A percentile compares a stretch with the other conserved stretches of the same genome.
Conservation (phyloP, 2,797 vertebrate genomes). For the Aratinga solstitialis region DNA sequence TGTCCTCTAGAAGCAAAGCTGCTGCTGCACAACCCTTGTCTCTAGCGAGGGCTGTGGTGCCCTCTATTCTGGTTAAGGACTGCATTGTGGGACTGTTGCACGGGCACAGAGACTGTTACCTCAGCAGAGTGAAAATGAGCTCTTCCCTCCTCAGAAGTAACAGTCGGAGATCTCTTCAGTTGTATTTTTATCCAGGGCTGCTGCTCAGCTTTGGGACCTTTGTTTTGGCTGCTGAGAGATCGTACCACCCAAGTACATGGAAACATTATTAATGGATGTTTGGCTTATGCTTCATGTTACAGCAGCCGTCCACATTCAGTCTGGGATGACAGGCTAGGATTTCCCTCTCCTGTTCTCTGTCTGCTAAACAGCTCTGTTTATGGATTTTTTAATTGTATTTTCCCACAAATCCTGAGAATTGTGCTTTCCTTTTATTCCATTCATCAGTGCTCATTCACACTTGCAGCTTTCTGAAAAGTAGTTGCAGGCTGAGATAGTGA, state of each 20-base stretch:
- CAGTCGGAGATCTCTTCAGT: background rate
- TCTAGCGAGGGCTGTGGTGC: background rate
- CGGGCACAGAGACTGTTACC: background rate
- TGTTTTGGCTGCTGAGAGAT: background rate
- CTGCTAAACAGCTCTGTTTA: background rate
- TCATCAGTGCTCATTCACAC: background rate
- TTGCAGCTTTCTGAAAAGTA: background rate
- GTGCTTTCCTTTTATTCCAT: background rate
- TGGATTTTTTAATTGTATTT: background rate
- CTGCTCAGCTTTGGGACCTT: background rate
- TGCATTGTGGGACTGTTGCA: background rate
- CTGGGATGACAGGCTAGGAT: background rate
- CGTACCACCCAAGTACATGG: background rate
- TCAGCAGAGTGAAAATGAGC: background rate
- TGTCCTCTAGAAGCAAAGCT: background rate
- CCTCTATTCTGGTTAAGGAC: background rate
- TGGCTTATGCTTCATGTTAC: background rate
- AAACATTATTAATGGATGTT: background rate
- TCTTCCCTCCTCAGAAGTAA: background rate
- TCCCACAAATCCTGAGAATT: background rate
- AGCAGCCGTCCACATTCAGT: background rate
- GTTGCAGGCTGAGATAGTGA: background rate
- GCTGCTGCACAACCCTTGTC: fast-evolving
- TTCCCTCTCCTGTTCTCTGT: background rate
- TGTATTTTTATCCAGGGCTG: background rate